Evolutionary conservation across 2,797 vertebrate species (phyloP).

Genomic region (Gobio occitaniae): DNA sequence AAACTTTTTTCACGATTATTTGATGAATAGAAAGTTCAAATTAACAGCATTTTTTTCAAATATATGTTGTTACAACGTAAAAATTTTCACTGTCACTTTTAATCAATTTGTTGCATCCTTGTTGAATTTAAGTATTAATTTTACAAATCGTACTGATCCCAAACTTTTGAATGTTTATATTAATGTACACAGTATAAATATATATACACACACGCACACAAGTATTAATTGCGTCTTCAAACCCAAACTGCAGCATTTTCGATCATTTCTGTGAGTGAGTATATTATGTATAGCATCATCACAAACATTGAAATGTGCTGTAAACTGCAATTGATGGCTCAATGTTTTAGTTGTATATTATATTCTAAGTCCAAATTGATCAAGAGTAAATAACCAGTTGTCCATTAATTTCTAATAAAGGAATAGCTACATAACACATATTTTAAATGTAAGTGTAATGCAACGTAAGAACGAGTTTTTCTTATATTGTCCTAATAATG

Average conservation of each 20-base stretch:
- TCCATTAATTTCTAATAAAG: not conserved
- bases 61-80: not conserved
- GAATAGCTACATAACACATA: not conserved
- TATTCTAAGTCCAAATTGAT: not conserved
- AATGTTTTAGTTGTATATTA: not conserved
- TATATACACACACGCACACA: not conserved
- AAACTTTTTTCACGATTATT: not conserved
- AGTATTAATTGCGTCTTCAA: not conserved
- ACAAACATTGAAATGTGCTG: not conserved
- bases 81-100: not conserved
- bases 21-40: not conserved
- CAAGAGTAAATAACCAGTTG: not conserved
- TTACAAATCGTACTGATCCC: not conserved
- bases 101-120: not conserved
- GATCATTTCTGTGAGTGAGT: not conserved
- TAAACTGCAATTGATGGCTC: not conserved
- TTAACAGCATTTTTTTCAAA: not conserved
- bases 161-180: not conserved
- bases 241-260: not conserved
- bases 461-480: not conserved
- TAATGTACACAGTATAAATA: not conserved
- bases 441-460: not conserved
- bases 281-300: constrained; percentile 1
- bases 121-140: not conserved
- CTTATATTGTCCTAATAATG: not conserved